Evolutionary conservation across 1,140 invertebrate species (phyloP), one percentile per base, ranked within the genome.

Genomic region (Calliphora vicina): DNA sequence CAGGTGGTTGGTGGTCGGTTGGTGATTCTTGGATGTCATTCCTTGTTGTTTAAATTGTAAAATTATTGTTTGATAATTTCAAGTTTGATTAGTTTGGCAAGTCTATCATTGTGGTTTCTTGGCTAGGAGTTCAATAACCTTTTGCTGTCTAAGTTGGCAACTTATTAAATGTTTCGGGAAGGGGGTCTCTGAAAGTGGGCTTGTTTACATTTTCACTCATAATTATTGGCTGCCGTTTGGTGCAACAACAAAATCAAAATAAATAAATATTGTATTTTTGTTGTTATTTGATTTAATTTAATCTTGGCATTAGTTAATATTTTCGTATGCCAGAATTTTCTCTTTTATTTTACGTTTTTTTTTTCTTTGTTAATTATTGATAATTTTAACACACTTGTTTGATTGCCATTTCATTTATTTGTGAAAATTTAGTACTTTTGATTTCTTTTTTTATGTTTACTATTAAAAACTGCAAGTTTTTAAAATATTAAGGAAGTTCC

Each of bases 21-120:
- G 35, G n/a, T 78, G 74, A 74, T 78, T 78, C 74, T 8, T 67
- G n/a, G n/a, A n/a, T n/a, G n/a, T 67, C 25, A 25, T 67, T 67
- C 61, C 6, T 57, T 57, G 15, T n/a, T 57, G n/a, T 15, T 57
- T 57, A 20, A 23, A 25, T 78, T n/a, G 35, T 45, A 78, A 43
- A 78, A 78, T 78, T 78, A 78, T 78, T 78, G 74, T 78, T 43
- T 78, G n/a, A 78, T 78, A 78, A 78, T 78, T 78, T 78, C 74
- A 78, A 78, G 74, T 78, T 78, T 78, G 74, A 78, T 78, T 78
- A 43, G 42, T 78, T 78, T 78, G 74, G 74, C 74, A 78, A 78
- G 74, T 78, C 20, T 67, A 67, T 23, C 9, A 67, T 12, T n/a
- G 6, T 43, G 50, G 23, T 10, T 67, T 23, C 20, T 67, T 67